A percentile compares a stretch with the other conserved stretches of the same genome.
Conservation (phyloP, 2,888 invertebrate species). For the Tetrapedia diversipes region DNA sequence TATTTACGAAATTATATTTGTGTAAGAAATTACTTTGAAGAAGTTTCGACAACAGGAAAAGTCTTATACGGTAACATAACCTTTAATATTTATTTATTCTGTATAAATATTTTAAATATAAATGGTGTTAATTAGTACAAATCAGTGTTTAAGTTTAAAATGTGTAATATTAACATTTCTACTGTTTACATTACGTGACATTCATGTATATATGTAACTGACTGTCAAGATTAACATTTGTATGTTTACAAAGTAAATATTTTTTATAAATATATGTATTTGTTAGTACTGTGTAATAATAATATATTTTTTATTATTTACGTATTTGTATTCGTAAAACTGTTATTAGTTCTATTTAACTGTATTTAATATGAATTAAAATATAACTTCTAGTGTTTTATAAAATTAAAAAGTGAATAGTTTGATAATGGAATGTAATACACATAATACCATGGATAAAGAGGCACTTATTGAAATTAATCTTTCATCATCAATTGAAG, state of each 20-base stretch:
- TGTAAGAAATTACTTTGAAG: not conserved
- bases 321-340: not conserved
- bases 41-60: conserved; percentile 20
- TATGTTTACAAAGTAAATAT: not conserved
- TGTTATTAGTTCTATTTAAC: not conserved
- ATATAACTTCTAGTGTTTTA: conserved; percentile 27
- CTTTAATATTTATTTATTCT: conserved; percentile 13
- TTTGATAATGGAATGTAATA: conserved; percentile 26
- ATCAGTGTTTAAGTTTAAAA: too few relatives aligned
- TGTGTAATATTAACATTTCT: too few relatives aligned
- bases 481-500: not conserved
- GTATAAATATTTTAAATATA: not conserved
- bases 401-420: conserved; percentile 8
- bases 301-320: conserved; percentile 3
- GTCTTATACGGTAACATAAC: conserved; percentile 30
- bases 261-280: not conserved
- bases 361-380: not conserved
- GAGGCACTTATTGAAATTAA: conserved; percentile 17
- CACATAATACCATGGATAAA: not conserved
- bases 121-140: too few relatives aligned
- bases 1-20: not conserved
- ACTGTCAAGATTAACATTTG: conserved; percentile 15
- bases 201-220: not conserved
- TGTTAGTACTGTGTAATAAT: not conserved
- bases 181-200: not conserved